Evolutionary conservation across 2,113 vertebrate genomes (phyloP).

Genomic region (Danio rerio): GRCz12tu NC_133191.1:10800001-10800500

Average conservation of each 20-base stretch:
- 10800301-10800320: constrained; percentile 71
- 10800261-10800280: constrained; percentile 16
- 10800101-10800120: constrained; percentile 73
- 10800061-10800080: constrained; percentile 69
- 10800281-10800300: constrained; percentile 64
- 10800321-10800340: constrained; percentile 60
- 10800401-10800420: constrained; percentile 9
- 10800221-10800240: not conserved
- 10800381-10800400: constrained; percentile 46
- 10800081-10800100: constrained; percentile 56
- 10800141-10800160: constrained; percentile 57
- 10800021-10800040: not conserved
- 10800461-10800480: constrained; percentile 2
- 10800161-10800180: constrained; percentile 69
- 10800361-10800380: constrained; percentile 48
- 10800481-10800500: constrained; percentile 42
- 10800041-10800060: constrained; percentile 62
- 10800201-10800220: constrained; percentile 54
- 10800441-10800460: constrained; percentile 25
- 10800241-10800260: constrained; percentile 72
- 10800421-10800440: not conserved
- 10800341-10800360: constrained; percentile 44
- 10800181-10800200: constrained; percentile 49
- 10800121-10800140: constrained; percentile 68
- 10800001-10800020: not conserved